Evolutionary conservation across 2,113 vertebrate species (phyloP).

Genomic region (Podarcis raffonei): DNA sequence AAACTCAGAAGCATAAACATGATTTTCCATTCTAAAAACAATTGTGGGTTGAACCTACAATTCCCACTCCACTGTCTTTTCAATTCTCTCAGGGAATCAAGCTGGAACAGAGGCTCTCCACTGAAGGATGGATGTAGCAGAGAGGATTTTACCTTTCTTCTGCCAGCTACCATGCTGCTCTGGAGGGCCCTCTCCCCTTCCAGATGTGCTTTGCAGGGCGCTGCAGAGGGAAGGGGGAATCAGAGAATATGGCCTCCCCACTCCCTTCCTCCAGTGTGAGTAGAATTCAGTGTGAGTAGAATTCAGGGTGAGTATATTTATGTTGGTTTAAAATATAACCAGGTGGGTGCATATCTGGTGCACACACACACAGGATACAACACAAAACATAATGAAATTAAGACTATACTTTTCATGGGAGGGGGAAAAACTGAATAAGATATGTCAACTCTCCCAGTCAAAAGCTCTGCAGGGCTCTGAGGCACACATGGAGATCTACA

Average conservation of each 20-base stretch:
- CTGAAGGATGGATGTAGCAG: too few species aligned
- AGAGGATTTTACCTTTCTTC: too few species aligned
- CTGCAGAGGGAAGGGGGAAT: too few species aligned
- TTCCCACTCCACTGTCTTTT: too few species aligned
- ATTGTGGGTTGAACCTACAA: too few species aligned
- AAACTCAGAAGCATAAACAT: not conserved
- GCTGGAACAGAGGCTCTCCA: too few species aligned
- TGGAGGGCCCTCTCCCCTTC: too few species aligned
- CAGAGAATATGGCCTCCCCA: too few species aligned
- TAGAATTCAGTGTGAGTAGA: not conserved
- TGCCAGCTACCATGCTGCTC: too few species aligned
- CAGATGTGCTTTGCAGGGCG: too few species aligned
- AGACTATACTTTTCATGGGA: not conserved
- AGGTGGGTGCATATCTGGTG: not conserved
- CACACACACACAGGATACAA: not conserved
- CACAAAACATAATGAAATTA: not conserved
- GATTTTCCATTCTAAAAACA: not conserved
- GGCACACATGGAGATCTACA: slow-evolving; percentile 19
- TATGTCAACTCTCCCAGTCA: not conserved
- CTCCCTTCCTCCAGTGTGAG: too few species aligned
- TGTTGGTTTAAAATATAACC: not conserved
- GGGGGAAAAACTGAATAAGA: not conserved
- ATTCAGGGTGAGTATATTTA: not conserved
- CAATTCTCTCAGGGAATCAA: too few species aligned
- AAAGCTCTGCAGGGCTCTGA: slow-evolving; percentile 38